Base-by-base conservation (phyloP, 2,888 invertebrate genomes). In the Aquatica leii region DNA sequence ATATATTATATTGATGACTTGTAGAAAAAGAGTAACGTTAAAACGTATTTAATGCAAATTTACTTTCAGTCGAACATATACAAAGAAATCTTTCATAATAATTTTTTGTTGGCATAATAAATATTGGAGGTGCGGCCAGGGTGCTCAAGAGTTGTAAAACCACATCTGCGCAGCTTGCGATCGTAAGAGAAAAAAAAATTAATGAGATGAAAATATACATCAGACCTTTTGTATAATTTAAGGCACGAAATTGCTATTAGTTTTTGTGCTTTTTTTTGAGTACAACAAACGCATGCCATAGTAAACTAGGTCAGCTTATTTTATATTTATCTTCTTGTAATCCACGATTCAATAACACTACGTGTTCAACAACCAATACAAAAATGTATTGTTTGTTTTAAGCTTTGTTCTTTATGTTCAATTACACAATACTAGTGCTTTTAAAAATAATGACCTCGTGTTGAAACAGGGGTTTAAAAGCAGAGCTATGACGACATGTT, bases 161-260 rank as follows among this genome's bases (percentile, higher is more conserved):
- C 14, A 43, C 43, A 43, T 43, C 43, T 15, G 17, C 43, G 14
- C 43, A 43, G 43, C 43, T n/a, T 43, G 24, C 6, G 43, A 43
- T 43, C 14, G 14, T 43, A 37, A n/a, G 9, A 37, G 37, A 2
- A 17, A 43, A 43, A 43, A 43, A 43, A 43, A 17, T 17, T 43
- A 43, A 43, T 43, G 43, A 43, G 43, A 43, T 43, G 17, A 43
- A 43, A 43, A 43, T 43, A 43, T 43, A 43, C 12, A 43, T 43
- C 43, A 17, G 17, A 17, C 2, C 2, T 43, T 43, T 14, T 43
- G 17, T 12, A 17, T 15, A 43, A 15, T 12, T 43, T 43, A 43
- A 43, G 6, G 43, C 43, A 43, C 43, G 43, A 43, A 43, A n/a
- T 43, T 43, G 17, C 15, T 17, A 43, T 43, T 17, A 43, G 12